These are phyloP conservation scores for Callaeas wilsoni DNA, from an alignment of 2,113 vertebrate genomes.

Conservation along the genomic window DNA sequence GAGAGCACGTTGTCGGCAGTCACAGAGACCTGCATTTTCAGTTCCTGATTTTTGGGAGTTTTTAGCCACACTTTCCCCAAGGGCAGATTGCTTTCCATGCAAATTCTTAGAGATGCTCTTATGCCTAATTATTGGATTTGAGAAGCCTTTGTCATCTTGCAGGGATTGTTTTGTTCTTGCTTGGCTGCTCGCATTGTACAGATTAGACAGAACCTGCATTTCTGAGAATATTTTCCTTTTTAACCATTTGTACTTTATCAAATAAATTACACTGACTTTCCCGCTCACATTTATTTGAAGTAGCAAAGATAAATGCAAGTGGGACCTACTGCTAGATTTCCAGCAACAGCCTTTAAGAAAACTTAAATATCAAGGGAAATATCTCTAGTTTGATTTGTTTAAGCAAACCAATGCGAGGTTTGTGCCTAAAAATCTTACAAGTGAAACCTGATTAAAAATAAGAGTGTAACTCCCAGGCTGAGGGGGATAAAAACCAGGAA, in stretches of 20 bases:
- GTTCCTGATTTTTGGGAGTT: not conserved
- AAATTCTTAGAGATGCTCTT: slow-evolving; percentile 18
- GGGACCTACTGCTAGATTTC: not conserved
- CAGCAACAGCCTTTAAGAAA: not conserved
- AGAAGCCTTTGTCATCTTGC: slow-evolving; percentile 54
- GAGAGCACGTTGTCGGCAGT: fast-evolving
- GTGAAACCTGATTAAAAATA: slow-evolving; percentile 1
- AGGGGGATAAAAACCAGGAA: not conserved
- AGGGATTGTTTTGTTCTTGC: slow-evolving; percentile 40
- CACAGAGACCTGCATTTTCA: not conserved
- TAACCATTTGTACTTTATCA: not conserved
- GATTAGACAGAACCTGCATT: slow-evolving; percentile 40
- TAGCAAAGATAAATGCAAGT: not conserved
- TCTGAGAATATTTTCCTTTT: slow-evolving; percentile 25
- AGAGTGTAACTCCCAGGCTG: not conserved
- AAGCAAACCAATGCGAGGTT: not conserved
- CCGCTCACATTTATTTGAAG: not conserved
- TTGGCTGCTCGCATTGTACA: slow-evolving; percentile 22
- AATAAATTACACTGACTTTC: not conserved
- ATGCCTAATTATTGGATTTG: slow-evolving; percentile 35
- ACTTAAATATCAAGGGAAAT: not conserved
- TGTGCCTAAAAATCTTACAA: not conserved
- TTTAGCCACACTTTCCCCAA: slow-evolving; percentile 23
- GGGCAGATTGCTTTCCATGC: not conserved
- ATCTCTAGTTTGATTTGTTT: not conserved